phyloP scores from a whole-genome alignment of 2,113 vertebrate genomes.

The Raphicerus campestris region DNA sequence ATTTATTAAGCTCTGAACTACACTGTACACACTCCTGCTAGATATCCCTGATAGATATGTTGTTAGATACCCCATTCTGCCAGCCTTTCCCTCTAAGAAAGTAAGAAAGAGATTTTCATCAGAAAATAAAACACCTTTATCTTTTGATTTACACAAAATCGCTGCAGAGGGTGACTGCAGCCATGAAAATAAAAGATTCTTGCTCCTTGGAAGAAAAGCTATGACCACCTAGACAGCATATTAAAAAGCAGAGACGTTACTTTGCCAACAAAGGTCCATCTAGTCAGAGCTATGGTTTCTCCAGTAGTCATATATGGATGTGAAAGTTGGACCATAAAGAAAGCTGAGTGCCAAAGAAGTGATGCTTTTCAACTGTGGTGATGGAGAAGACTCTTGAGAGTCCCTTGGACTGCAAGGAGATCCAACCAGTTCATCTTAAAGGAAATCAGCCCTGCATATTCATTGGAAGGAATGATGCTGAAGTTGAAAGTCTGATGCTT shows the following conservation, averaged over 20 bases:
- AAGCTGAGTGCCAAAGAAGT: neutral
- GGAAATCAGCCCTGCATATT: neutral
- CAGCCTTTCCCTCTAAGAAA: neutral
- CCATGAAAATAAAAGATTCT: neutral
- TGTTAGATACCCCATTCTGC: neutral
- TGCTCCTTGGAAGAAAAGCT: neutral
- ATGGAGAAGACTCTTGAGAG: neutral
- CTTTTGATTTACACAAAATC: conserved; percentile 19
- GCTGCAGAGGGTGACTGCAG: neutral
- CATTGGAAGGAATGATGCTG: neutral
- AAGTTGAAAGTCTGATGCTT: neutral
- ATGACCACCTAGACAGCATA: neutral
- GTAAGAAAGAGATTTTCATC: neutral
- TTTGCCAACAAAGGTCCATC: neutral
- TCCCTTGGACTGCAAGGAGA: neutral
- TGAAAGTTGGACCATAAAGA: neutral
- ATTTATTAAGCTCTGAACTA: neutral
- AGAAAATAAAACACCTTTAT: neutral
- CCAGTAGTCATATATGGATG: neutral
- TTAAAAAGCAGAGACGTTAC: neutral
- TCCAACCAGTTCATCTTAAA: neutral
- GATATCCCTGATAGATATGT: neutral
- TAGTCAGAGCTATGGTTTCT: neutral
- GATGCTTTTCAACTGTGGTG: neutral
- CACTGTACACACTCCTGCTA: neutral